Percentiles rank a stretch among this genome's conserved stretches.
Conservation (phyloP, 2,888 invertebrate genomes). For the Mesorhabditis belari region DNA sequence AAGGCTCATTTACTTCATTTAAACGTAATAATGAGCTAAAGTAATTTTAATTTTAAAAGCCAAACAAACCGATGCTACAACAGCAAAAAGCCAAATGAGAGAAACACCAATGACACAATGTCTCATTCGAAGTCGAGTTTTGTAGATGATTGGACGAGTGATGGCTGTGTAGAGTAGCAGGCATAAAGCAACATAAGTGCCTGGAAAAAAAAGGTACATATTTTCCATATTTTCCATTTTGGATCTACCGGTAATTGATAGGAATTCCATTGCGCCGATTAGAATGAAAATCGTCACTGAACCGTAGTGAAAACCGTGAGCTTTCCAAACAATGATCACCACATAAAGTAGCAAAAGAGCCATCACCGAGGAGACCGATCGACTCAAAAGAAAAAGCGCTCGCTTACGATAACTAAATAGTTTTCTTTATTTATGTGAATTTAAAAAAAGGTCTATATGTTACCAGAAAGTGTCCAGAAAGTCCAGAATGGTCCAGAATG, state of each 20-base stretch:
- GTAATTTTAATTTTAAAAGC: too few species aligned
- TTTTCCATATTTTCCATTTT: not conserved
- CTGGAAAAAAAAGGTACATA: constrained; percentile 9
- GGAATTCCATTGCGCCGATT: constrained; percentile 35
- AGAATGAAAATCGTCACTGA: constrained; percentile 43
- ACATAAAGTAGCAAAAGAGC: constrained; percentile 42
- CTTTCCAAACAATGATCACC: constrained; percentile 44
- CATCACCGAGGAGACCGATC: constrained; percentile 36
- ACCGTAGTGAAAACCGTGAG: constrained; percentile 36
- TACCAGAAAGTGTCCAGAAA: too few species aligned
- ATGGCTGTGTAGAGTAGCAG: constrained; percentile 43
- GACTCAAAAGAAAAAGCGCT: constrained; percentile 36
- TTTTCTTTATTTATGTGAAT: too few species aligned
- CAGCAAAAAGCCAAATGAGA: constrained; percentile 37
- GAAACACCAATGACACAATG: constrained; percentile 31
- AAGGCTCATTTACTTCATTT: not conserved
- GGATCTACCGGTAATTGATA: constrained; percentile 32
- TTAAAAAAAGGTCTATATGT: too few species aligned
- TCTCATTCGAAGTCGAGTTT: constrained; percentile 23
- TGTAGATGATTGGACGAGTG: constrained; percentile 41
- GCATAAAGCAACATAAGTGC: constrained; percentile 40
- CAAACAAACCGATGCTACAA: constrained; percentile 35
- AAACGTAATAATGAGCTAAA: not conserved
- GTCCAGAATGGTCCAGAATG: too few species aligned
- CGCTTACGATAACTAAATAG: constrained; percentile 45